Evolutionary conservation across 2,797 vertebrate species (phyloP).

Genomic region (Protonibea diacanthus): DNA sequence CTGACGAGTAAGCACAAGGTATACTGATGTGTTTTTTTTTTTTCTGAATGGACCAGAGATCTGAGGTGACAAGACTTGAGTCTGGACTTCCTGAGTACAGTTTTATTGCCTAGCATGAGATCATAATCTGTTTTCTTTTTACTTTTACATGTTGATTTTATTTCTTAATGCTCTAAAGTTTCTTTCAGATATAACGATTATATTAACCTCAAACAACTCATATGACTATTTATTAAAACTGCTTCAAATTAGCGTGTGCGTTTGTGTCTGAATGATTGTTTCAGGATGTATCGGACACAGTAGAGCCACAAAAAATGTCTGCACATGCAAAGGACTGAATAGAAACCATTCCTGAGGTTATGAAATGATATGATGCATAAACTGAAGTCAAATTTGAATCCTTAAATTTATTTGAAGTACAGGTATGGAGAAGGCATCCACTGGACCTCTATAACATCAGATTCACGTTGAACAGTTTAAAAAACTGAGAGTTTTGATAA

Average conservation of each 20-base stretch:
- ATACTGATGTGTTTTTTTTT: slow-evolving; percentile 6
- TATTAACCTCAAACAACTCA: slow-evolving; percentile 78
- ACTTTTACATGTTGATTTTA: slow-evolving; percentile 70
- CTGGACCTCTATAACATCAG: no score
- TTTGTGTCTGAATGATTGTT: slow-evolving; percentile 17
- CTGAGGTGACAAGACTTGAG: slow-evolving; percentile 39
- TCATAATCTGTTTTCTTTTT: slow-evolving; percentile 72
- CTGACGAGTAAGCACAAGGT: slow-evolving; percentile 57
- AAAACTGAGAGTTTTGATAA: background rate
- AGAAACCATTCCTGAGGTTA: background rate
- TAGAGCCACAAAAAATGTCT: background rate
- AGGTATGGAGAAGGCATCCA: background rate
- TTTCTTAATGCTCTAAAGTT: slow-evolving; percentile 66
- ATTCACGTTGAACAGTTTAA: no score
- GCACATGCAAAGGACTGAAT: background rate
- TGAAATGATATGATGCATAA: background rate
- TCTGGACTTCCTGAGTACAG: slow-evolving; percentile 39
- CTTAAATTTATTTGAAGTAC: slow-evolving; percentile 16
- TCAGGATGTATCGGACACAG: background rate
- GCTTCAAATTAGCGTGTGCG: slow-evolving; percentile 66
- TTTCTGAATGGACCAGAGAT: slow-evolving; percentile 53
- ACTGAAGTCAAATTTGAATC: background rate
- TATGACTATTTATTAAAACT: slow-evolving; percentile 83
- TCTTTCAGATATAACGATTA: slow-evolving; percentile 77
- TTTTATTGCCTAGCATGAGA: slow-evolving; percentile 74